Base-by-base conservation (phyloP, 1,140 invertebrate genomes). In the Scaptomyza graminum region DNA sequence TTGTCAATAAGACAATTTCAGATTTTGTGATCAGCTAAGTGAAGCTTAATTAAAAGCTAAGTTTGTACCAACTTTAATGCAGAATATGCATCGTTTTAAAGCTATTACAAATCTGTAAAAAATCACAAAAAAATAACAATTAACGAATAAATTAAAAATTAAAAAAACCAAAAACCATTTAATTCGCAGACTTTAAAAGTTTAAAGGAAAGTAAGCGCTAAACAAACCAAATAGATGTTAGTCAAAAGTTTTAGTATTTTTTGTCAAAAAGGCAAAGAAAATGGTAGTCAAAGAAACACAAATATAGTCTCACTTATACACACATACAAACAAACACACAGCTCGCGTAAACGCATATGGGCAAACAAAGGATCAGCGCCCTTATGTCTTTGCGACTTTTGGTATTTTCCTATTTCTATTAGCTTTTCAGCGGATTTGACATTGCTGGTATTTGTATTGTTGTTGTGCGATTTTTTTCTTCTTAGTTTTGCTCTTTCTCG, bases 191-290 rank as follows among this genome's bases (percentile, higher is more conserved):
- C 16, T 18, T 15, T 25, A 56, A 3, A 22, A 22, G 18, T 22
- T 22, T 3, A 57, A 56, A 43, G 25, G 7, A 47, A 18, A 34
- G 28, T 47, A 28, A 66, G 41, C 31, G 31, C 39, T 46, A 54
- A 31, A 28, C 31, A 46, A 57, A 64, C 61, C 64, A 69, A 65
- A 84, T 34, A 62, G 57, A 34, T 59, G 25, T 49, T 28, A 73
- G 56, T 75, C 47, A 66, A 22, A 22, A 66, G 56, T 13, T 51
- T 50, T 13, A 57, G 50, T 72, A 52, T 73, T 72, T n/a, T 69
- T 72, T 69, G 74, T 74, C 76, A 84, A 83, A 79, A 85, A 79
- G 66, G 31, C 62, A 76, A 84, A 73, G 55, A 76, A 69, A 82
- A 69, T 59, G 71, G 12, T 28, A 54, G 55, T 1, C 15, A 69